These are phyloP conservation scores for Verasper variegatus DNA, from an alignment of 2,113 vertebrate species.

Conservation along the genomic window DNA sequence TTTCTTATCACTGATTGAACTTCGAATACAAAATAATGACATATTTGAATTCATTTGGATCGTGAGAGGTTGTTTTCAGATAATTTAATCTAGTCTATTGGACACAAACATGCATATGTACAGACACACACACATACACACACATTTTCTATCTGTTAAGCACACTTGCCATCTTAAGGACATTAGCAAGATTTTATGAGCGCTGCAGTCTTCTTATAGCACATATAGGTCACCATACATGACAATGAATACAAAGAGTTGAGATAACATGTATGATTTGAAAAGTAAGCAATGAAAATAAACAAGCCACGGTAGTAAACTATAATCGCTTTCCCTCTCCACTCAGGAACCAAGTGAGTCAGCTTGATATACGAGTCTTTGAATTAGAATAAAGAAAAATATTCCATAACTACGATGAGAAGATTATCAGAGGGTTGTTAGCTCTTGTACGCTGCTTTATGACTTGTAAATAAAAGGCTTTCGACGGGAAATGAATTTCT, in stretches of 20 bases:
- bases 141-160: too few species aligned
- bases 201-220: too few species aligned
- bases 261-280: not conserved
- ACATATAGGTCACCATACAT: too few species aligned
- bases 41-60: too few species aligned
- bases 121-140: not conserved
- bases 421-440: slow-evolving; percentile 41
- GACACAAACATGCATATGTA: not conserved
- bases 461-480: slow-evolving; percentile 65
- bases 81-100: too few species aligned
- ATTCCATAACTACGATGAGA: slow-evolving; percentile 7
- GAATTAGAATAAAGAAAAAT: slow-evolving; percentile 14
- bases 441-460: slow-evolving; percentile 34
- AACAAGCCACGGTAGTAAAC: not conserved
- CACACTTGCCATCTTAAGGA: too few species aligned
- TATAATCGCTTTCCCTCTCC: not conserved
- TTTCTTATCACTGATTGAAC: too few species aligned
- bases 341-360: not conserved
- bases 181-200: too few species aligned
- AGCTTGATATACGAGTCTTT: not conserved
- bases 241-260: not conserved
- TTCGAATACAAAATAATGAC: too few species aligned
- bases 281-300: not conserved
- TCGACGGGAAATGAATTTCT: slow-evolving; percentile 56
- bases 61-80: too few species aligned